Evolutionary conservation across 2,888 invertebrate species (phyloP).

Genomic region (Brenthis daphne): DNA sequence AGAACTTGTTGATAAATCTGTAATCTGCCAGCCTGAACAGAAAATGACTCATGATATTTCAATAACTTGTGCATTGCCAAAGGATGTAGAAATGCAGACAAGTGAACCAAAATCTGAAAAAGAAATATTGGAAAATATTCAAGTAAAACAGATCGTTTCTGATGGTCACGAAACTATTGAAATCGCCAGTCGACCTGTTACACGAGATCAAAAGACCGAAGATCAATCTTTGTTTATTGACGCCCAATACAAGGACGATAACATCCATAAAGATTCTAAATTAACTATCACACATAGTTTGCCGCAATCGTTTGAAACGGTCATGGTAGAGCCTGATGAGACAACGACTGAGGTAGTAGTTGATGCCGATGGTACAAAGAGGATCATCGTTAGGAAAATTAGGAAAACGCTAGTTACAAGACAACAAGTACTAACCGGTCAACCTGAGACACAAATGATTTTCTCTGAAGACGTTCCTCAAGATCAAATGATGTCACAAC

Average conservation of each 20-base stretch:
- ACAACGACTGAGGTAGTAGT: slow-evolving; percentile 91
- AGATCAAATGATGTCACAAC: slow-evolving; percentile 85
- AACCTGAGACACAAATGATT: slow-evolving; percentile 79
- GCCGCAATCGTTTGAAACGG: slow-evolving; percentile 90
- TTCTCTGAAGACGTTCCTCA: slow-evolving; percentile 82
- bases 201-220: slow-evolving; percentile 70
- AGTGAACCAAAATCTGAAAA: slow-evolving; percentile 76
- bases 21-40: slow-evolving; percentile 65
- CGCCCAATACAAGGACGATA: slow-evolving; percentile 85
- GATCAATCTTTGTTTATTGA: slow-evolving; percentile 86
- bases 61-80: slow-evolving; percentile 77
- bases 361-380: slow-evolving; percentile 90
- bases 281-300: slow-evolving; percentile 87
- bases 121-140: slow-evolving; percentile 83
- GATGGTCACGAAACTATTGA: slow-evolving; percentile 87
- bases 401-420: slow-evolving; percentile 85
- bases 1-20: slow-evolving; percentile 69
- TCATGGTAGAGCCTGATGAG: slow-evolving; percentile 91
- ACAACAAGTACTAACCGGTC: slow-evolving; percentile 85
- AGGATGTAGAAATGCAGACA: slow-evolving; percentile 85
- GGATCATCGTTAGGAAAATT: slow-evolving; percentile 89
- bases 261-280: slow-evolving; percentile 83
- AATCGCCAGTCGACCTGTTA: slow-evolving; percentile 85
- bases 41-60: slow-evolving; percentile 75
- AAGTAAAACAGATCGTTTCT: slow-evolving; percentile 84